Conservation (phyloP, 1,140 invertebrate species). For the Achroia grisella region DNA sequence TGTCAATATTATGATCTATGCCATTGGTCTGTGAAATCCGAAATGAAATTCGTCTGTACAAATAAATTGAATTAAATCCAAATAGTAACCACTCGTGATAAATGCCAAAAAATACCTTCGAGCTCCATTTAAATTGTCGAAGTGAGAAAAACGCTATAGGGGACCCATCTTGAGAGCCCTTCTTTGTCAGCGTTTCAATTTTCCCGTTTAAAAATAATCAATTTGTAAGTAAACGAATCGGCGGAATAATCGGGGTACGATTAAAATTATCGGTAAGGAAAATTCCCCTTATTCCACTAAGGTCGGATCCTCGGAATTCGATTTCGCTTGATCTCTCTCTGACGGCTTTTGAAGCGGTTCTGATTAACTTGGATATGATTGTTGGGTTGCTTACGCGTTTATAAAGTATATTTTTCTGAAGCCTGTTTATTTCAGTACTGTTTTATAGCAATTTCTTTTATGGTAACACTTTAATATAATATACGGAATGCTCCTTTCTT, state of each 20-base stretch:
- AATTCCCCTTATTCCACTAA: background rate
- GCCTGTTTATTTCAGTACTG: no score
- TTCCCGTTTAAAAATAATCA: slow-evolving; percentile 6
- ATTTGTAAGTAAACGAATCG: background rate
- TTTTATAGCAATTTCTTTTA: no score
- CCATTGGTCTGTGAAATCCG: background rate
- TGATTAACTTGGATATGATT: background rate
- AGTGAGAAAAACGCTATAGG: no score
- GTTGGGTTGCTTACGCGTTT: background rate
- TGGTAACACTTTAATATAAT: no score
- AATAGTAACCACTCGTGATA: background rate
- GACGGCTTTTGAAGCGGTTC: background rate
- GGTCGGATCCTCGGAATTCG: no score
- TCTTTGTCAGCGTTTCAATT: background rate
- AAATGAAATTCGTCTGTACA: background rate
- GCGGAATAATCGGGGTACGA: background rate
- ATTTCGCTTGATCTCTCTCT: no score
- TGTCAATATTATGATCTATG: no score
- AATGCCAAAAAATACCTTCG: no score
- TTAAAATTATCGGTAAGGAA: slow-evolving; percentile 2
- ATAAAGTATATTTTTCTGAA: no score
- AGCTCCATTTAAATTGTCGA: no score
- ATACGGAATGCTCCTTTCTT: no score
- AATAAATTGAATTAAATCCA: background rate
- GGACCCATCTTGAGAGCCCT: no score